phyloP scores from a whole-genome alignment of 1,140 invertebrate genomes.

The Rhysida immarginata region DNA sequence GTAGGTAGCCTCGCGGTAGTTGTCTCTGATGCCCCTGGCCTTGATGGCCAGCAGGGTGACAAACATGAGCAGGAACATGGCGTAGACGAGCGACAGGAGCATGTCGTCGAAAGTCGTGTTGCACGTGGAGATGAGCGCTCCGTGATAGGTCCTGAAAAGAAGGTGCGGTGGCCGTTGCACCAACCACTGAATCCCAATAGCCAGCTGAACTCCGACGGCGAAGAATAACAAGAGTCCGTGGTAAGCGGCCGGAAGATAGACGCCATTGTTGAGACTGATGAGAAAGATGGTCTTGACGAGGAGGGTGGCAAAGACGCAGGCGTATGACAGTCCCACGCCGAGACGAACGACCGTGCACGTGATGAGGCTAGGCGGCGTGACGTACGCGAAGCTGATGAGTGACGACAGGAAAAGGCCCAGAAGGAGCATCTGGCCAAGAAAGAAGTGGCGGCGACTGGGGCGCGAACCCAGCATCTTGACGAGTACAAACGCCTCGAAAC shows the following conservation, averaged over 20 bases:
- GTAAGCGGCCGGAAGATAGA: conserved; percentile 84
- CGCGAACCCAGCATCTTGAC: conserved; percentile 70
- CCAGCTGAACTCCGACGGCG: conserved; percentile 38
- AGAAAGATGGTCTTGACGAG: conserved; percentile 88
- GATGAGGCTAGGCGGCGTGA: conserved; percentile 56
- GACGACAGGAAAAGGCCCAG: conserved; percentile 71
- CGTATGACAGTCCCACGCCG: conserved; percentile 67
- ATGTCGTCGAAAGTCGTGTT: conserved; percentile 36
- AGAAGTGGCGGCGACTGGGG: conserved; percentile 66
- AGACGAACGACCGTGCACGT: conserved; percentile 71
- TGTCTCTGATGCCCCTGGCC: conserved; percentile 74
- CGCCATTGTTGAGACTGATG: conserved; percentile 73
- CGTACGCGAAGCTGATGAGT: conserved; percentile 57
- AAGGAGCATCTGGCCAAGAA: conserved; percentile 77
- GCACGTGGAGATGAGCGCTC: conserved; percentile 13
- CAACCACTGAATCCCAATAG: conserved; percentile 28
- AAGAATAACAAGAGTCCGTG: conserved; percentile 75
- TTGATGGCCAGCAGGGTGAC: conserved; percentile 68
- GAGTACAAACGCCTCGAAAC: conserved; percentile 77
- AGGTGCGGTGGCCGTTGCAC: conserved; percentile 15
- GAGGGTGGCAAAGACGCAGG: conserved; percentile 76
- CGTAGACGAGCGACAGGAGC: conserved; percentile 60
- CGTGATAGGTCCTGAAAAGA: background rate
- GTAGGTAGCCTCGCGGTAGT: conserved; percentile 76
- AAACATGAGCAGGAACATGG: conserved; percentile 62